Conservation (phyloP, 2,888 invertebrate genomes). For the Chydorus sphaericus region DNA sequence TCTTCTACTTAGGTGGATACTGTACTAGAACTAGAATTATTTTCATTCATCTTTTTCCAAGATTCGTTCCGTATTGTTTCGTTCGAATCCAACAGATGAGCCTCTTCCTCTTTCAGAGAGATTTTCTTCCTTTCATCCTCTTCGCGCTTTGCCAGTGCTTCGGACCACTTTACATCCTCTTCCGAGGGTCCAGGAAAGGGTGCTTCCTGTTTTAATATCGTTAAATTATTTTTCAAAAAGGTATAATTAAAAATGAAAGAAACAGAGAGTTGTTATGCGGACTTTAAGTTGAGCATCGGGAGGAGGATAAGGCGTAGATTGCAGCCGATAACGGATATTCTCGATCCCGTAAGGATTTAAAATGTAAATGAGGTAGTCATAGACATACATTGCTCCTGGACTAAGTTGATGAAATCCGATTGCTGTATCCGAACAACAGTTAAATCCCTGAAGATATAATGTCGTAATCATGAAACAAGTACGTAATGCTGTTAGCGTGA, state of each 20-base stretch:
- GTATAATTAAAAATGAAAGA: background rate
- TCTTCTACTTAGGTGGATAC: too few relatives aligned
- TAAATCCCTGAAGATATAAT: conserved; percentile 48
- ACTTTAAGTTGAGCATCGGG: background rate
- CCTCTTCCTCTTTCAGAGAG: too few relatives aligned
- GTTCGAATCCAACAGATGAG: background rate
- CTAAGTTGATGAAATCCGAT: conserved; percentile 86
- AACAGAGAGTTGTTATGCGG: background rate
- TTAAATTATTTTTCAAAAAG: background rate
- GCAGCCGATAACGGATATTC: background rate
- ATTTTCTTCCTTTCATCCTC: background rate
- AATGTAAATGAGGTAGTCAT: conserved; percentile 90
- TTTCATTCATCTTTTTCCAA: too few relatives aligned
- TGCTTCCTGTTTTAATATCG: background rate
- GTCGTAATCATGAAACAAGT: conserved; percentile 18
- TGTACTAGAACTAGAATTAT: too few relatives aligned
- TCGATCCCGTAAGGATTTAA: conserved; percentile 46
- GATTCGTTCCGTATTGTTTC: background rate
- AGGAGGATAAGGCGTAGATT: background rate
- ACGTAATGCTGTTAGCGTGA: conserved; percentile 1
- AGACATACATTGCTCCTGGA: conserved; percentile 79
- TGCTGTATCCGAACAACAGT: conserved; percentile 84
- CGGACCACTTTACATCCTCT: background rate
- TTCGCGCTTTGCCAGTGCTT: background rate
- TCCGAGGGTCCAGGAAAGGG: background rate